phyloP scores from a whole-genome alignment of 92 coral and sea anemone species.

The Actinernus sp. region DNA sequence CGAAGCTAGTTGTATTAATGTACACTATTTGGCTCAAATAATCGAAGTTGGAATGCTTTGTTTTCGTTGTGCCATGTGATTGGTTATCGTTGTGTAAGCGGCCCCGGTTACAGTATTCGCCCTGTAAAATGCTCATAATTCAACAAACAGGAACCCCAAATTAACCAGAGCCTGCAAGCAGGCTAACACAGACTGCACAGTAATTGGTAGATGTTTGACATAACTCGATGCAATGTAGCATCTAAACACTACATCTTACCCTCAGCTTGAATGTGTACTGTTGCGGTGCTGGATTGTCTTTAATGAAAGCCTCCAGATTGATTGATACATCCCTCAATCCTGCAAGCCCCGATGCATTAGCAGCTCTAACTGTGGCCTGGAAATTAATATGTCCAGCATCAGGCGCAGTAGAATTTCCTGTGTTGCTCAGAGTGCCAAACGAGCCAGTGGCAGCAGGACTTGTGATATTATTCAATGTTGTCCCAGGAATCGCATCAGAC shows the following conservation, averaged over 20 bases:
- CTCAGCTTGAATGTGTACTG: conserved; percentile 24
- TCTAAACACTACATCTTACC: neutral
- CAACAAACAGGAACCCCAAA: neutral
- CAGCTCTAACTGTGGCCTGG: conserved; percentile 45
- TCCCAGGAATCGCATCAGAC: conserved; percentile 31
- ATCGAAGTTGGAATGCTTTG: too few relatives aligned
- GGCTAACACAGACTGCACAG: too few relatives aligned
- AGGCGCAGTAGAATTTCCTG: conserved; percentile 31
- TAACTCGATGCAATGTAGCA: neutral
- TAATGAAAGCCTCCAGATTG: conserved; percentile 20
- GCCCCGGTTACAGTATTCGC: too few relatives aligned
- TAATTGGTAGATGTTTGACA: too few relatives aligned
- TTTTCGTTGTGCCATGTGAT: too few relatives aligned
- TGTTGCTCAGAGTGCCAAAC: conserved; percentile 48
- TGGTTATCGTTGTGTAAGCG: too few relatives aligned
- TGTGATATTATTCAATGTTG: conserved; percentile 11
- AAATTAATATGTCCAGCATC: conserved; percentile 29
- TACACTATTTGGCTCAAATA: too few relatives aligned
- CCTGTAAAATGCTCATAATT: too few relatives aligned
- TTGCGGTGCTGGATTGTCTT: conserved; percentile 16
- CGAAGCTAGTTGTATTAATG: too few relatives aligned
- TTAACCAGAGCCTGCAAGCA: neutral
- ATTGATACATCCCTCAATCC: conserved; percentile 15
- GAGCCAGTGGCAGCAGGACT: conserved; percentile 33
- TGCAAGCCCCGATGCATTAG: conserved; percentile 13